Conservation (phyloP, 2,888 invertebrate species). For the Chelonus formosanus region DNA sequence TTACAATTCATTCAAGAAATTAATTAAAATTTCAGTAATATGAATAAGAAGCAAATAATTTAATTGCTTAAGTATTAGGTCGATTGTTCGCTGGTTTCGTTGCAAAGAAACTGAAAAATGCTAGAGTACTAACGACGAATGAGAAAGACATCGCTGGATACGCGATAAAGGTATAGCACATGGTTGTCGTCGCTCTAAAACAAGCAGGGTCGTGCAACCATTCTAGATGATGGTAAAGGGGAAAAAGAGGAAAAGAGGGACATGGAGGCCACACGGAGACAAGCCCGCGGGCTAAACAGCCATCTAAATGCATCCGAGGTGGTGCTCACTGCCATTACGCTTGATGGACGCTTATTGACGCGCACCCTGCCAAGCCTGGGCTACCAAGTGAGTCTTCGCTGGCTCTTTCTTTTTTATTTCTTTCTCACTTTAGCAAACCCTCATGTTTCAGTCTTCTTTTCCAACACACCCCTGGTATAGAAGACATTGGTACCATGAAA, state of each 20-base stretch:
- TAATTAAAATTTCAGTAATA: conserved; percentile 49
- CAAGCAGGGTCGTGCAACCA: conserved; percentile 36
- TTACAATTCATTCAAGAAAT: conserved; percentile 52
- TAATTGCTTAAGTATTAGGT: conserved; percentile 47
- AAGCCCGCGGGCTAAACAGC: conserved; percentile 64
- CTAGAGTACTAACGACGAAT: conserved; percentile 20
- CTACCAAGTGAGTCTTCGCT: conserved; percentile 31
- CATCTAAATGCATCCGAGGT: conserved; percentile 66
- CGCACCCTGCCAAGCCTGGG: conserved; percentile 56
- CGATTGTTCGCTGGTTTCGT: conserved; percentile 10
- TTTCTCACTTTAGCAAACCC: conserved; percentile 44
- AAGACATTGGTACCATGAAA: conserved; percentile 37
- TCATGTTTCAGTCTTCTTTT: conserved; percentile 36
- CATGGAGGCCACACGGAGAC: conserved; percentile 60
- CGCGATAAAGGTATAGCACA: not conserved
- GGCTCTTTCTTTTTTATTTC: conserved; percentile 37
- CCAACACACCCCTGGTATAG: conserved; percentile 7
- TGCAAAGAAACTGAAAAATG: conserved; percentile 29
- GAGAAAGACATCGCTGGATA: conserved; percentile 5
- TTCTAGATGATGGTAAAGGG: conserved; percentile 13
- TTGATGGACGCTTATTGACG: conserved; percentile 66
- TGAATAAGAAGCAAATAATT: conserved; percentile 49
- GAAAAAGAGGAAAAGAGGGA: conserved; percentile 34
- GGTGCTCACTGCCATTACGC: conserved; percentile 65
- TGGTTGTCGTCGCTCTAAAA: conserved; percentile 1